Percentiles rank a stretch among this genome's conserved stretches.
These are phyloP conservation scores for Apocheima hispidaria DNA, from an alignment of 2,888 invertebrate species.

Conservation along the genomic window DNA sequence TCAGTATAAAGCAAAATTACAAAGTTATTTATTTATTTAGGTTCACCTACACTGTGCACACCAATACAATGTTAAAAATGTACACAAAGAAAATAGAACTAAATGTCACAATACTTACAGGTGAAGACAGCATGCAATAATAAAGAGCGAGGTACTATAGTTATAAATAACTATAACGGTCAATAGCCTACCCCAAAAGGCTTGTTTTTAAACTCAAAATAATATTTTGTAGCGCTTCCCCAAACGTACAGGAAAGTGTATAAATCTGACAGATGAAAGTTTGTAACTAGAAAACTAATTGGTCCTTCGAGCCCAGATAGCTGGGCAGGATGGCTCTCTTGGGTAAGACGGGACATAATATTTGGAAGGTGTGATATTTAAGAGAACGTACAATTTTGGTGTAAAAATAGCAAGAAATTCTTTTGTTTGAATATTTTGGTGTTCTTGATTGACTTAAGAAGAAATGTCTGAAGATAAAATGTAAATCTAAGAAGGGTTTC, in stretches of 20 bases:
- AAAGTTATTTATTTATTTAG: too few species aligned
- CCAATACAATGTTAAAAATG: too few species aligned
- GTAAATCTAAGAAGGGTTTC: too few species aligned
- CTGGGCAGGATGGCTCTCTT: slow-evolving; percentile 63
- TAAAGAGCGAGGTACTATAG: too few species aligned
- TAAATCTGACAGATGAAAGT: slow-evolving; percentile 70
- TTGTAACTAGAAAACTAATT: slow-evolving; percentile 76
- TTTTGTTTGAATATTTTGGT: neutral
- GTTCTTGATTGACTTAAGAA: too few species aligned
- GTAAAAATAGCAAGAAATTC: neutral
- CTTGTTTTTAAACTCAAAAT: slow-evolving; percentile 48
- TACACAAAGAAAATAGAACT: too few species aligned
- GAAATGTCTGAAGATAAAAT: too few species aligned
- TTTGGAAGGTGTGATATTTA: slow-evolving; percentile 25
- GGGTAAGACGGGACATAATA: slow-evolving; percentile 49
- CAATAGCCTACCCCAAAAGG: slow-evolving; percentile 23
- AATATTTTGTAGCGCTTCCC: slow-evolving; percentile 53
- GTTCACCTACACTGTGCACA: too few species aligned
- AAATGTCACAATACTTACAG: too few species aligned
- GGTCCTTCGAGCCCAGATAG: slow-evolving; percentile 67
- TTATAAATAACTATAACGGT: slow-evolving; percentile 13
- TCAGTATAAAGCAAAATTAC: too few species aligned
- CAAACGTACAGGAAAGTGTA: slow-evolving; percentile 46
- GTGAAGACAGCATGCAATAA: too few species aligned
- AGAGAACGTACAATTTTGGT: slow-evolving; percentile 3